phyloP scores from a whole-genome alignment of 2,113 vertebrate species.

The Nyctereutes procyonoides region DNA sequence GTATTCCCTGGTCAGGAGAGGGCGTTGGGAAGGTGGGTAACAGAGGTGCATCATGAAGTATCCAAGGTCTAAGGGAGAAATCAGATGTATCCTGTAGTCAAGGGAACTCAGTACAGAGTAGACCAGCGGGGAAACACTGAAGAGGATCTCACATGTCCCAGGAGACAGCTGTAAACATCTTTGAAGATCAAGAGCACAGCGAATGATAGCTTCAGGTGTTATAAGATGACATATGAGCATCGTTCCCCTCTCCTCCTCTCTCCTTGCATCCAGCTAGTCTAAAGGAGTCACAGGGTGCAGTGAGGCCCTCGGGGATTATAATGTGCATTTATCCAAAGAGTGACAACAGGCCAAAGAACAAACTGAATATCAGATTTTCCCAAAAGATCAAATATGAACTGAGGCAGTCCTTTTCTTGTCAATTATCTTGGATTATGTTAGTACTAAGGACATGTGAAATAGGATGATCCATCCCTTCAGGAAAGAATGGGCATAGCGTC shows the following conservation, averaged over 20 bases:
- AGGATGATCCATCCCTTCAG: not conserved
- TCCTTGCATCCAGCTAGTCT: not conserved
- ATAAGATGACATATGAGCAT: not conserved
- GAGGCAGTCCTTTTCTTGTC: not conserved
- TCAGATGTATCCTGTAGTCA: not conserved
- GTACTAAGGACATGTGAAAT: not conserved
- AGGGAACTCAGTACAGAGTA: not conserved
- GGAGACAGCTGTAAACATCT: slow-evolving; percentile 36
- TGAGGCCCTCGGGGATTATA: not conserved
- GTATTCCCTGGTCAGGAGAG: not conserved
- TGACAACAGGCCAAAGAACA: not conserved
- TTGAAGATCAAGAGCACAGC: not conserved
- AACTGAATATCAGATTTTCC: not conserved
- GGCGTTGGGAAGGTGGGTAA: not conserved
- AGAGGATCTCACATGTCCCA: not conserved
- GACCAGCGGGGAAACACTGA: not conserved
- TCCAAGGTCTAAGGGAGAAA: not conserved
- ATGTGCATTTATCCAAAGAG: not conserved
- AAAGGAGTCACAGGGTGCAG: not conserved
- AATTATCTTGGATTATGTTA: not conserved
- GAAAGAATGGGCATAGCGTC: not conserved
- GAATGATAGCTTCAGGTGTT: not conserved
- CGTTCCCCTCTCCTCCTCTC: not conserved
- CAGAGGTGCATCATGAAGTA: not conserved
- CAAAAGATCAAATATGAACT: slow-evolving; percentile 6